phyloP scores from a whole-genome alignment of 92 coral and sea anemone genomes.

The Palythoa heliodiscus region DNA sequence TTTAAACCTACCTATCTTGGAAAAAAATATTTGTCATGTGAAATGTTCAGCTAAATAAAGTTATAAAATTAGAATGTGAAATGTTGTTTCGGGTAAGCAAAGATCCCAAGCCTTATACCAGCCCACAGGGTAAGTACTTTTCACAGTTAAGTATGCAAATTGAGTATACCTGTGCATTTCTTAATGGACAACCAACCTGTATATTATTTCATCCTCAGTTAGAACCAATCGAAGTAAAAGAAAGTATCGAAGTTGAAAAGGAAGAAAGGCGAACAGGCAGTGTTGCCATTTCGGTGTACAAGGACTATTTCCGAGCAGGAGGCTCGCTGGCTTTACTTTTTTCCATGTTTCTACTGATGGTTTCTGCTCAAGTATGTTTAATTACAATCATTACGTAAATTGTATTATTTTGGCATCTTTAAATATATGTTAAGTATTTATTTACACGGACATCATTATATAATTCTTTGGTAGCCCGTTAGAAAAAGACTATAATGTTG shows the following conservation, averaged over 20 bases:
- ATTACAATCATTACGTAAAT: not conserved
- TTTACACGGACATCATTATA: too few relatives aligned
- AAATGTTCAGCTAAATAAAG: too few relatives aligned
- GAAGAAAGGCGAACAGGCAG: constrained; percentile 79
- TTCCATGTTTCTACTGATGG: constrained; percentile 36
- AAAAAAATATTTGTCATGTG: too few relatives aligned
- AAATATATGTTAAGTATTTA: too few relatives aligned
- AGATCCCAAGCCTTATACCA: too few relatives aligned
- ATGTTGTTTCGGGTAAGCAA: too few relatives aligned
- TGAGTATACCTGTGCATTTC: not conserved
- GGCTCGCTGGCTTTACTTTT: constrained; percentile 41
- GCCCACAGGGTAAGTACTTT: too few relatives aligned
- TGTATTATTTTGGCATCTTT: not conserved
- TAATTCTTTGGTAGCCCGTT: too few relatives aligned
- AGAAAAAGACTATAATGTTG: too few relatives aligned
- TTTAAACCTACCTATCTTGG: too few relatives aligned
- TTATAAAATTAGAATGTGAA: too few relatives aligned
- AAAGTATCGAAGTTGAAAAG: constrained; percentile 32
- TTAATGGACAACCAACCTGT: not conserved
- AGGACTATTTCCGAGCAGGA: constrained; percentile 78
- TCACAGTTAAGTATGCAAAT: too few relatives aligned
- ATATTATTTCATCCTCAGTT: not conserved
- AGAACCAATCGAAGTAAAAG: constrained; percentile 24
- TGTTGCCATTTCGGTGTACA: constrained; percentile 74
- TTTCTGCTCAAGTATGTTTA: constrained; percentile 55